phyloP scores from a whole-genome alignment of 1,140 invertebrate species.

The Aradophagus sp. region DNA sequence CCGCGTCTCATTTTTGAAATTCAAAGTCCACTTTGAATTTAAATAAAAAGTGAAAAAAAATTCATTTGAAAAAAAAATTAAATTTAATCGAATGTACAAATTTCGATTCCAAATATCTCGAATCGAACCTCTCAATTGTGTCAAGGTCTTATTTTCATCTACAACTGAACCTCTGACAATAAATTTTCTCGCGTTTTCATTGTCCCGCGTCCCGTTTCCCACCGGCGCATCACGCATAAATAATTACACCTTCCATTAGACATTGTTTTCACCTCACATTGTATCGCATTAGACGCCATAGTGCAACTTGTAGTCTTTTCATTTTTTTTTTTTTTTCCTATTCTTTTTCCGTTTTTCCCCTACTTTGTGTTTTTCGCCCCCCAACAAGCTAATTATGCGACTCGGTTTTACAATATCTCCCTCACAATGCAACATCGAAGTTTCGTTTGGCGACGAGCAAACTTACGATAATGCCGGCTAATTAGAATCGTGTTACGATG shows the following conservation, averaged over 20 bases:
- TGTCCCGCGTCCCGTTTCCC: slow-evolving; percentile 14
- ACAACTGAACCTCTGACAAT: slow-evolving; percentile 14
- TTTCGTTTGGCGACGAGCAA: slow-evolving; percentile 20
- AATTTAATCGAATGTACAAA: no score
- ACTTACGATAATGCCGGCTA: slow-evolving; percentile 36
- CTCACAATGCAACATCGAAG: slow-evolving; percentile 1
- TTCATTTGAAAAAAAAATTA: no score
- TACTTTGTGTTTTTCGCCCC: no score
- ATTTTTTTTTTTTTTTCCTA: no score
- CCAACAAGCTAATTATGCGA: slow-evolving; percentile 21
- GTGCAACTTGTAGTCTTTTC: slow-evolving; percentile 9
- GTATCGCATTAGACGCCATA: not conserved
- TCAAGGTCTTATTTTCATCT: slow-evolving; percentile 21
- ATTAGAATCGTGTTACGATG: slow-evolving; percentile 45
- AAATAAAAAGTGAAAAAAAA: no score
- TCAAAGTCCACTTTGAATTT: no score
- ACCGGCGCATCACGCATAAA: slow-evolving; percentile 14
- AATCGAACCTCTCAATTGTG: not conserved
- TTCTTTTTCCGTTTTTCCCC: not conserved
- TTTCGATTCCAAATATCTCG: no score
- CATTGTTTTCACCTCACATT: slow-evolving; percentile 27
- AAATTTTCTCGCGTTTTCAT: slow-evolving; percentile 7
- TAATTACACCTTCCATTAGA: slow-evolving; percentile 3
- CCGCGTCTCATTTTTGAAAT: no score
- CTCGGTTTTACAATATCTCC: slow-evolving; percentile 7